Evolutionary conservation across 2,797 vertebrate genomes (phyloP), one percentile per base, ranked within the genome.

Genomic region (Danio albolineatus): DNA sequence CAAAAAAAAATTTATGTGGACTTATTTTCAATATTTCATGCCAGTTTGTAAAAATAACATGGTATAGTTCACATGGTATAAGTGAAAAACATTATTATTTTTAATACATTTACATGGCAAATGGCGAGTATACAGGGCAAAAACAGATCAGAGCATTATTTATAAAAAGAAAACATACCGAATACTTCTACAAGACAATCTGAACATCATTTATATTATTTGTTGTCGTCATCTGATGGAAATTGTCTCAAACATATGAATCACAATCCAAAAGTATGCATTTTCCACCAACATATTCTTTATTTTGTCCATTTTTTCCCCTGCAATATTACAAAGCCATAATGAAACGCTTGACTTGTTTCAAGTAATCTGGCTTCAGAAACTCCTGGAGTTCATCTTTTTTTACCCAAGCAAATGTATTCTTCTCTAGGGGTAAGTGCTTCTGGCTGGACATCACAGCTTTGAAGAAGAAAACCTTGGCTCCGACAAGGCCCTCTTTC

Each of bases 391-490:
- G 88, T 87, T 99, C 98, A 0, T 93, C 92, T 83, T 95, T 96
- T 82, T 90, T 95, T 89, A 95, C 89, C 98, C 98, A 99, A 17
- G 95, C 87, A n/a, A 89, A 91, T 48, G 83, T 87, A 49, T 79
- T 82, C 65, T 84, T 87, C 76, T 53, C 75, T 5, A 1, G 86
- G 46, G 28, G 83, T 53, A 10, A 66, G 19, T 91, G 83, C 16
- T 86, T 84, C 2, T 77, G 76, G 39, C 82, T 90, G 0, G 95
- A 90, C 54, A 98, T 91, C 12, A 97, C 39, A 10, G 98, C 98
- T 93, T 98, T 99, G 92, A 98, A 99, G 93, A 99, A 99, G 92
- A 99, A 99, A 7, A 99, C 91, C 90, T 97, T 99, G 78, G 90
- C 93, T 80, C 98, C 98, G 0, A 95, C 2, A 0, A 76, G 89